Base-by-base conservation (phyloP, 2,888 invertebrate species). In the Campoletis raptor region DNA sequence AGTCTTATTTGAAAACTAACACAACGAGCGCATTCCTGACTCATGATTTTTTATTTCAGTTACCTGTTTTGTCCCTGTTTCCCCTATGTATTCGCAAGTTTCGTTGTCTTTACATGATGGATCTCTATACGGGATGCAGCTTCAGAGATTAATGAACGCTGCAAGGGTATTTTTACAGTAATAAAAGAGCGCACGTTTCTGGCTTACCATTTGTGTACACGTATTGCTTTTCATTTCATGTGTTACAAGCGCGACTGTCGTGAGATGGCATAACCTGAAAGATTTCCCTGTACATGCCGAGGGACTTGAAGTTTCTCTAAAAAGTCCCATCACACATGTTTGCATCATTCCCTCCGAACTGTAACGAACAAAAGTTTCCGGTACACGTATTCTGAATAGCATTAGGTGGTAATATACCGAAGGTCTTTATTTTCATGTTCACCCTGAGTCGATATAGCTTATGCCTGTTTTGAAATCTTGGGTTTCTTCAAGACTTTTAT, bases 191-290 rank as follows among this genome's bases (percentile, higher is more conserved):
- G 24, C 64, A 66, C 66, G 77, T 48, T 77, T 64, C 77, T 77
- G 77, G 77, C 48, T 77, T 52, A 36, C 66, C 66, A 66, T 77
- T 77, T 77, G 48, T 77, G n/a, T 48, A n/a, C 48, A 48, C 42
- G 66, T 10, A 66, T 77, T 77, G 66, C 66, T 66, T 18, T 45
- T 66, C 36, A n/a, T 76, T 76, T 42, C 21, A 45, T 9, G n/a
- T 12, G 64, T 48, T 36, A 76, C 12, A 45, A 4, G 36, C 45
- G 15, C 21, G 45, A 66, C 42, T 36, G n/a, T n/a, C 66, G 66
- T 61, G 77, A 66, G 42, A 30, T 2, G 12, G 2, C 52, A 2
- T 10, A 61, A 24, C 57, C 24, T 21, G 40, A 74, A 57, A 74
- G 36, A 73, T 42, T 18, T 21, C 21, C 10, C 45, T 42, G 9